phyloP scores from a whole-genome alignment of 2,888 invertebrate genomes.

The Coelinius sp. region DNA sequence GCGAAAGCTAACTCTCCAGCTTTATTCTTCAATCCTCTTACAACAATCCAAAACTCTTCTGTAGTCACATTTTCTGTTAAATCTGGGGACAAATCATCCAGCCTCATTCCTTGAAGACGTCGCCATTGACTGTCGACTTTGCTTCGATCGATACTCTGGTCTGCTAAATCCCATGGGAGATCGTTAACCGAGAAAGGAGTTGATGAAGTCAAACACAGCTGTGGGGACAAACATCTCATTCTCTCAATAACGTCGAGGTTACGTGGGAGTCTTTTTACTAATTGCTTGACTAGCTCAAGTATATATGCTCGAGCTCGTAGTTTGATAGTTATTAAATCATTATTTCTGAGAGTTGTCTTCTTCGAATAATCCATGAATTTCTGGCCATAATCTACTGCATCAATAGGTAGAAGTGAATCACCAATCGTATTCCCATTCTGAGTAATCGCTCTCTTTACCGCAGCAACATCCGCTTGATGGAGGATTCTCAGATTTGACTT shows the following conservation, averaged over 20 bases:
- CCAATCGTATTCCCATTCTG: background rate
- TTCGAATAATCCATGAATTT: constrained; percentile 6
- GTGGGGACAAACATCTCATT: background rate
- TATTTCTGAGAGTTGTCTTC: background rate
- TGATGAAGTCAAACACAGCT: background rate
- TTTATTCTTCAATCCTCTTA: background rate
- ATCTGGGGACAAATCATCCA: background rate
- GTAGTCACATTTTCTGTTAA: background rate
- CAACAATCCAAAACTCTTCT: constrained; percentile 1
- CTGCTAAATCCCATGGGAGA: background rate
- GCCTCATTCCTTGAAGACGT: background rate
- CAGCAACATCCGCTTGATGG: background rate
- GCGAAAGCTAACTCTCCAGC: constrained; percentile 26
- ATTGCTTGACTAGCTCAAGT: background rate
- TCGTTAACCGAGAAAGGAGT: background rate
- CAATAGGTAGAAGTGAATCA: constrained; percentile 16
- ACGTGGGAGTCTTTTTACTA: background rate
- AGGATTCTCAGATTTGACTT: background rate
- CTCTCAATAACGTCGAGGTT: background rate
- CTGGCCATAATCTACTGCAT: constrained; percentile 28
- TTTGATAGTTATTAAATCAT: background rate
- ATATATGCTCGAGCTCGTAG: background rate
- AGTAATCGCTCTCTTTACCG: background rate
- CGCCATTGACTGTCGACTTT: background rate
- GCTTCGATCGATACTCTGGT: background rate